A percentile compares a stretch with the other conserved stretches of the same genome.
These are phyloP conservation scores for Panzeria rudis DNA, from an alignment of 2,888 invertebrate genomes.

Conservation along the genomic window DNA sequence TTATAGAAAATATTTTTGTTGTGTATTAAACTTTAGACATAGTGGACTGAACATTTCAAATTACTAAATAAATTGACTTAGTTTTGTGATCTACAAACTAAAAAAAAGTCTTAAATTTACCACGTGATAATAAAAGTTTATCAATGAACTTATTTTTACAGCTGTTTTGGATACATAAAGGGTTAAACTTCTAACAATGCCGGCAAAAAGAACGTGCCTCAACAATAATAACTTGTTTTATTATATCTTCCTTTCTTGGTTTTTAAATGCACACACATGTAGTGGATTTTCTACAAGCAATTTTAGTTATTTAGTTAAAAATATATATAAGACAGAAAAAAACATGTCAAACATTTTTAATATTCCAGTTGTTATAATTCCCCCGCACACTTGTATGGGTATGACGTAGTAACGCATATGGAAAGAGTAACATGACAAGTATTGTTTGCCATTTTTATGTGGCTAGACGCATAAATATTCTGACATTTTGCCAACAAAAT, in stretches of 20 bases:
- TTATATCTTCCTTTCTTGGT: constrained; percentile 35
- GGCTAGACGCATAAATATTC: constrained; percentile 73
- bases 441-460: constrained; percentile 71
- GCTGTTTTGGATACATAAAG: background rate
- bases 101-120: too few relatives aligned
- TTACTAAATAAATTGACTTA: too few relatives aligned
- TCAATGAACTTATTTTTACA: too few relatives aligned
- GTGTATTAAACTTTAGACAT: too few relatives aligned
- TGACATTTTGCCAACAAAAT: constrained; percentile 51
- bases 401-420: constrained; percentile 8
- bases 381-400: background rate
- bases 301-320: constrained; percentile 26
- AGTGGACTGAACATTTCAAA: too few relatives aligned
- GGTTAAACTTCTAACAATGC: constrained; percentile 25
- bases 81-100: too few relatives aligned
- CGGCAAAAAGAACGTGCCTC: constrained; percentile 27
- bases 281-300: constrained; percentile 31
- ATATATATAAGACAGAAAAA: constrained; percentile 5
- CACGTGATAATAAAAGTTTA: too few relatives aligned
- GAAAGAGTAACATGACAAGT: constrained; percentile 68
- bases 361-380: constrained; percentile 34
- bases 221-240: constrained; percentile 60
- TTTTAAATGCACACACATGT: background rate
- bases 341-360: constrained; percentile 37
- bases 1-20: too few relatives aligned